These are phyloP conservation scores for Protodeltote pygarga DNA, from an alignment of 2,888 invertebrate genomes.

Conservation along the genomic window DNA sequence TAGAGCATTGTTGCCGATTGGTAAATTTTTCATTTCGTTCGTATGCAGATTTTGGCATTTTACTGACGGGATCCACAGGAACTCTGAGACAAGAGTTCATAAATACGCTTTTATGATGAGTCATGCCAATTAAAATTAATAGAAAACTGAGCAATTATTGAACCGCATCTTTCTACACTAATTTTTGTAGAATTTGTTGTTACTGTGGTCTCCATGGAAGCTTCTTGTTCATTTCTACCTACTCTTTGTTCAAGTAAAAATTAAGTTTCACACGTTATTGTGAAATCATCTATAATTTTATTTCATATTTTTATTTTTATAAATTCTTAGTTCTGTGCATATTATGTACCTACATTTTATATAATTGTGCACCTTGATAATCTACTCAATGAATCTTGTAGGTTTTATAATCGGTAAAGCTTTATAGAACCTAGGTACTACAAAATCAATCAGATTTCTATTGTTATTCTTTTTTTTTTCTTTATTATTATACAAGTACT, in stretches of 20 bases:
- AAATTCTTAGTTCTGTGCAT: no score
- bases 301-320: no score
- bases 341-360: no score
- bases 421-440: no score
- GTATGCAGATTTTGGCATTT: slow-evolving; percentile 90
- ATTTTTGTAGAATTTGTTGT: slow-evolving; percentile 35
- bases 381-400: no score
- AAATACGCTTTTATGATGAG: slow-evolving; percentile 88
- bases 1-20: slow-evolving; percentile 70
- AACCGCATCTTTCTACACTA: background rate
- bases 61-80: slow-evolving; percentile 90
- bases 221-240: background rate
- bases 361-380: no score
- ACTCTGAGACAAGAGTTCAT: slow-evolving; percentile 91
- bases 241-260: background rate
- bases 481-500: no score
- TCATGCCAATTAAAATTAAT: slow-evolving; percentile 58
- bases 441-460: no score
- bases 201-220: slow-evolving; percentile 36
- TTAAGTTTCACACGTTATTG: no score
- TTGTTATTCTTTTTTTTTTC: no score
- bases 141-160: slow-evolving; percentile 12
- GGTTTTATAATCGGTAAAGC: no score
- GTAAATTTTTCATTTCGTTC: slow-evolving; percentile 85
- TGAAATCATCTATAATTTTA: no score